Evolutionary conservation across 2,113 vertebrate genomes (phyloP).

Genomic region (Amblyopsis rosae): DNA sequence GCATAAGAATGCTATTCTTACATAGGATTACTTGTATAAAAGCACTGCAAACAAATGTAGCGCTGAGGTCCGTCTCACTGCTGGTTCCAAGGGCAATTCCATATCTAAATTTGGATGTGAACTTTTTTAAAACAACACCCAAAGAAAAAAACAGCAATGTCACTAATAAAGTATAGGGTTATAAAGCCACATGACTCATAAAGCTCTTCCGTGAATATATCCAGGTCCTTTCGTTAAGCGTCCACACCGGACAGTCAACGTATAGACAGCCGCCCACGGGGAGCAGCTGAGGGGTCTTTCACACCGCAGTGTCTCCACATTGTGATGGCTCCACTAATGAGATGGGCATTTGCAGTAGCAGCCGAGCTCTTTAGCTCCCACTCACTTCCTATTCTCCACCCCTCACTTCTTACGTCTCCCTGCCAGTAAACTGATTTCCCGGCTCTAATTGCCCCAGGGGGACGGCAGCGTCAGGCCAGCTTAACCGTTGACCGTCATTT

Average conservation of each 20-base stretch:
- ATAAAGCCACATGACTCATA: neutral
- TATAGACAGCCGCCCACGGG: slow-evolving; percentile 25
- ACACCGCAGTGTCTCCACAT: slow-evolving; percentile 37
- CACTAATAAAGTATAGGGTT: neutral
- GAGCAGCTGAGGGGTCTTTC: slow-evolving; percentile 34
- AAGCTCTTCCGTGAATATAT: neutral
- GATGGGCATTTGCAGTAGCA: slow-evolving; percentile 46
- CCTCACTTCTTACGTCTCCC: slow-evolving; percentile 40
- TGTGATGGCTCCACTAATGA: slow-evolving; percentile 59
- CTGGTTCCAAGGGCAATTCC: too few relatives aligned
- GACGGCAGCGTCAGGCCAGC: slow-evolving; percentile 36
- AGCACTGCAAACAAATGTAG: too few relatives aligned
- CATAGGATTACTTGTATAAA: too few relatives aligned
- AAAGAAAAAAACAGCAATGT: neutral
- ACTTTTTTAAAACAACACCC: too few relatives aligned
- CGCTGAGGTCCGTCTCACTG: too few relatives aligned
- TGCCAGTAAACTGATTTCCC: slow-evolving; percentile 50
- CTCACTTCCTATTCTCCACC: slow-evolving; percentile 33
- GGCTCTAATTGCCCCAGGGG: slow-evolving; percentile 57
- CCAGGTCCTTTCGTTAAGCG: neutral
- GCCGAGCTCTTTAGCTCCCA: slow-evolving; percentile 39
- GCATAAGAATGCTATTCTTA: too few relatives aligned
- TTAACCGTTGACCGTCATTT: slow-evolving; percentile 19
- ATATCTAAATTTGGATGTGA: too few relatives aligned
- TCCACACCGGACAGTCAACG: slow-evolving; percentile 10